Evolutionary conservation across 2,888 invertebrate genomes (phyloP), one percentile per base, ranked within the genome.

Genomic region (Tiliacea citrago): DNA sequence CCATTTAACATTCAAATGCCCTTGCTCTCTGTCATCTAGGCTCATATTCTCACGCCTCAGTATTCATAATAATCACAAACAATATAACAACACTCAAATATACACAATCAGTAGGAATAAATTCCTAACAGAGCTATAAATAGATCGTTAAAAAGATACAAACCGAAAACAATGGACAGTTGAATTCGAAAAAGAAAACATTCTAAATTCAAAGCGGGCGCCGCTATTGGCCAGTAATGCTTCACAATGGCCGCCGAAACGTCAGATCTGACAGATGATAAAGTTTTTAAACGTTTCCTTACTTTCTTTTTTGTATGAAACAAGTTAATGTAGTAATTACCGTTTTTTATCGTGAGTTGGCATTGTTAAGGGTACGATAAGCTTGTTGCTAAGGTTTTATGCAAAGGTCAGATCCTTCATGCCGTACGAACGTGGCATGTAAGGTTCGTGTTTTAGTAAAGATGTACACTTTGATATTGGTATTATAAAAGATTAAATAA

Each of bases 201-300:
- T 93, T 93, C 90, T 66, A 90, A 91, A 90, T 93, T 93, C 92
- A 93, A 94, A 95, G 91, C 86, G 78, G 84, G 86, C 83, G 89
- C 92, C 92, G 92, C 91, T 83, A 94, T 94, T 94, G 94, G 94
- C 87, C 88, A 85, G 83, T 86, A 81, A 82, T 84, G 85, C 84
- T 86, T 78, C 88, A 94, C 94, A 94, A 95, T 95, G 93, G 94
- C 92, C 89, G 91, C 90, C 89, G 82, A 93, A 93, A 92, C 89
- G 94, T 95, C 94, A 94, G 95, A 95, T 95, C 91, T 95, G 94
- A 94, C 92, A 92, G 90, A 79, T 84, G 95, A 95, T 95, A 94
- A 93, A 82, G 79, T 84, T 88, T 85, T 82, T 71, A 82, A 86
- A 85, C 73, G 83, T 85, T 88, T 85, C 73, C 73, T 79, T 67